Conservation (phyloP, 1,140 invertebrate species). For the Hirudo medicinalis region DNA sequence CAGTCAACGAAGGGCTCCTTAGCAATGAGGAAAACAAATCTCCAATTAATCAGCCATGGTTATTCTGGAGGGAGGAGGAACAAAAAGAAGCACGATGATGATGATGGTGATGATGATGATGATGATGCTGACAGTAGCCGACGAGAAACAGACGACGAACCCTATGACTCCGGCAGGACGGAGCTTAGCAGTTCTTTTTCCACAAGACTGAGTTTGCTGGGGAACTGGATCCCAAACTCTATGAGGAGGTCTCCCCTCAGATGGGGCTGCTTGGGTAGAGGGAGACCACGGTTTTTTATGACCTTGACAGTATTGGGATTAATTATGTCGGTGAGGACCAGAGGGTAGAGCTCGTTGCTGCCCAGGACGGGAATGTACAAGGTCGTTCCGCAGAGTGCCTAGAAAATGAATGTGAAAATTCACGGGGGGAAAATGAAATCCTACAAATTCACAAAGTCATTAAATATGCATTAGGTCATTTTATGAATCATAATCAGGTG, state of each 20-base stretch:
- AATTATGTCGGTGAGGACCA: slow-evolving; percentile 75
- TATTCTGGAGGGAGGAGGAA: no score
- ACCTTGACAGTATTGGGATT: slow-evolving; percentile 79
- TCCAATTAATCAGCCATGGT: no score
- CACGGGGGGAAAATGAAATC: no score
- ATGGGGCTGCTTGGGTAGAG: slow-evolving; percentile 80
- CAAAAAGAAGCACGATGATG: no score
- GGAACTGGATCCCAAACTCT: slow-evolving; percentile 93
- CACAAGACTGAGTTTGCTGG: slow-evolving; percentile 57
- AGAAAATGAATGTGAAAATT: slow-evolving; percentile 25
- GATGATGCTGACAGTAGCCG: no score
- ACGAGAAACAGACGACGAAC: no score
- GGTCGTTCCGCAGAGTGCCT: slow-evolving; percentile 77
- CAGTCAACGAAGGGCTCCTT: no score
- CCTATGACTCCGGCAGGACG: neutral
- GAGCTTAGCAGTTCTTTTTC: slow-evolving; percentile 10
- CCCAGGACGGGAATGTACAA: slow-evolving; percentile 81
- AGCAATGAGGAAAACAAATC: no score
- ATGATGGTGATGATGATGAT: no score
- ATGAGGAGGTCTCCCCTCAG: slow-evolving; percentile 85
- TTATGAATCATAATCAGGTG: no score
- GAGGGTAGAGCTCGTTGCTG: slow-evolving; percentile 65
- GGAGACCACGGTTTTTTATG: slow-evolving; percentile 81
- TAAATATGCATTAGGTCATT: no score
- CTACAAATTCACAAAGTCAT: no score